Percentiles rank a stretch among this genome's conserved stretches.
Conservation (phyloP, 2,113 vertebrate species). For the Pycnonotus jocosus region DNA sequence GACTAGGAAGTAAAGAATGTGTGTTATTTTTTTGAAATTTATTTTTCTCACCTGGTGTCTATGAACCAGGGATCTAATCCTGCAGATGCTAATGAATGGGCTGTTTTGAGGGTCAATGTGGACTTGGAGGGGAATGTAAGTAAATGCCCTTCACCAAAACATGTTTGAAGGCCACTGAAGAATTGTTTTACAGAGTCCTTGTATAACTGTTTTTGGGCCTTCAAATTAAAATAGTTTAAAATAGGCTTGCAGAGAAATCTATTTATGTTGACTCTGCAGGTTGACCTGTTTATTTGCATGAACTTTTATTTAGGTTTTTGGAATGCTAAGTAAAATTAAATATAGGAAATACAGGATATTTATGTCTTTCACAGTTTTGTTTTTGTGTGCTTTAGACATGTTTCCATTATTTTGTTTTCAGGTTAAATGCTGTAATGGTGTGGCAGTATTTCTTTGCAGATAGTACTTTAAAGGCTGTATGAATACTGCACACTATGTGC, state of each 20-base stretch:
- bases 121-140: background rate
- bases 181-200: background rate
- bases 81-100: background rate
- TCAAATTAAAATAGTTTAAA: background rate
- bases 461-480: background rate
- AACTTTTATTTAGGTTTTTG: background rate
- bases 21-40: background rate
- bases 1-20: background rate
- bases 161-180: background rate
- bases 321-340: background rate
- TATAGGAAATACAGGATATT: background rate
- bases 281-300: background rate
- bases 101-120: background rate
- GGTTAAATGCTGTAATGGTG: background rate
- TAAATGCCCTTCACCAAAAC: background rate
- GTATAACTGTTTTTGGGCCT: background rate
- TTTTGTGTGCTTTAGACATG: background rate
- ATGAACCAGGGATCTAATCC: background rate
- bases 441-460: background rate
- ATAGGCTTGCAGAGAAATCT: background rate
- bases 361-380: background rate
- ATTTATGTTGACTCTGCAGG: background rate
- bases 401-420: background rate
- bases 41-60: background rate
- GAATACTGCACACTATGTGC: background rate